Evolutionary conservation across 2,888 invertebrate genomes (phyloP).

Genomic region (Buathra laborator): DNA sequence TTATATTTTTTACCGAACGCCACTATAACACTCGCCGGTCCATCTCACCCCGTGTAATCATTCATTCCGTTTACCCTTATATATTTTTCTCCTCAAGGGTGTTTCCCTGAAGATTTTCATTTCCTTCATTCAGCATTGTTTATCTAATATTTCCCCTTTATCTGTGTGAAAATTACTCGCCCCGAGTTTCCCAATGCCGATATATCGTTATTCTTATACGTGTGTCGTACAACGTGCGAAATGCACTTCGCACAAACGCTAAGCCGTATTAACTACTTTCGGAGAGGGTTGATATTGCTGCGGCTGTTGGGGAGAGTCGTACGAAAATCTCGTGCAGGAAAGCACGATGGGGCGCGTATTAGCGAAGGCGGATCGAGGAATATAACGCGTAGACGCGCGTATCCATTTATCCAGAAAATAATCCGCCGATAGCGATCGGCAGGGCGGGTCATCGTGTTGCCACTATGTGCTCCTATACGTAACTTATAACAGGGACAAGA

Average conservation of each 20-base stretch:
- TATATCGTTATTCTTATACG: conserved; percentile 43
- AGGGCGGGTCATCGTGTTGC: conserved; percentile 24
- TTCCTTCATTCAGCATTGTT: conserved; percentile 57
- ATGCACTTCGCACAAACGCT: conserved; percentile 73
- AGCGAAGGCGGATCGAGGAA: conserved; percentile 41
- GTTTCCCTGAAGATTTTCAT: neutral
- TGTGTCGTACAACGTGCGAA: conserved; percentile 73
- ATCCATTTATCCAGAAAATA: conserved; percentile 84
- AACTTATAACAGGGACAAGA: conserved; percentile 30
- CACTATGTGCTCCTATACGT: conserved; percentile 8
- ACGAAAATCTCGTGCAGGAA: conserved; percentile 69
- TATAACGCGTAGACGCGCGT: conserved; percentile 65
- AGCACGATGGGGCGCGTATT: conserved; percentile 52
- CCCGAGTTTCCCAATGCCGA: conserved; percentile 41
- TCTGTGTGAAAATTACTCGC: conserved; percentile 55
- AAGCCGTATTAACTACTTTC: conserved; percentile 77
- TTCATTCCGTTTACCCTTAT: neutral
- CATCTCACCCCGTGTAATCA: neutral
- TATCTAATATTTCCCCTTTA: conserved; percentile 75
- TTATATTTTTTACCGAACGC: too few species aligned
- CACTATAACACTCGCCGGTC: neutral
- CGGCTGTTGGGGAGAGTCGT: conserved; percentile 47
- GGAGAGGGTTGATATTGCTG: conserved; percentile 59
- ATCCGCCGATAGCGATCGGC: conserved; percentile 80
- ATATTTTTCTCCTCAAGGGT: neutral